Evolutionary conservation across 2,797 vertebrate species (phyloP).

Genomic region (Pogonophryne albipinna): DNA sequence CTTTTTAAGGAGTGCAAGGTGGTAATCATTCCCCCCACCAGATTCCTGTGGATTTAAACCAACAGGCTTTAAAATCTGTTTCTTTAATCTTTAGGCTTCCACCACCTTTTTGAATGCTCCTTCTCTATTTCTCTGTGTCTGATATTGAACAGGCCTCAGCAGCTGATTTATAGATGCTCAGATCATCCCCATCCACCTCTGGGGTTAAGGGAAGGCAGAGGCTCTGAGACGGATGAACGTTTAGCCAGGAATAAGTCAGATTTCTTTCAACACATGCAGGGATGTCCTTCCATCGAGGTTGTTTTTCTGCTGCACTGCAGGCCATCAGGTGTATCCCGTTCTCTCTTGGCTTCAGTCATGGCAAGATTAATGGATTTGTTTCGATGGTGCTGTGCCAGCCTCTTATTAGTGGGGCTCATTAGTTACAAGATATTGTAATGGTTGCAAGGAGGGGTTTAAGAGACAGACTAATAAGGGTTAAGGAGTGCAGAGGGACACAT

Average conservation of each 20-base stretch:
- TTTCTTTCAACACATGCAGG: slow-evolving; percentile 74
- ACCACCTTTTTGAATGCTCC: slow-evolving; percentile 60
- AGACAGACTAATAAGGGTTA: slow-evolving; percentile 46
- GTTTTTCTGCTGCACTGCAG: slow-evolving; percentile 44
- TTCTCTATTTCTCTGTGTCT: slow-evolving; percentile 62
- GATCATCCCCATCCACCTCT: slow-evolving; percentile 69
- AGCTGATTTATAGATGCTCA: slow-evolving; percentile 74
- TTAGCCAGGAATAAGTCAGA: slow-evolving; percentile 76
- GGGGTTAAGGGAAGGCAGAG: slow-evolving; percentile 73
- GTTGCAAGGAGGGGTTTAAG: not conserved
- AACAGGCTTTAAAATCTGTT: slow-evolving; percentile 52
- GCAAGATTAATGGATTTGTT: slow-evolving; percentile 43
- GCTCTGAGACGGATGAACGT: slow-evolving; percentile 60
- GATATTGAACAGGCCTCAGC: slow-evolving; percentile 73
- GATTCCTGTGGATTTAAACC: slow-evolving; percentile 52
- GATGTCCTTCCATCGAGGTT: slow-evolving; percentile 59
- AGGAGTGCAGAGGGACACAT: slow-evolving; percentile 49
- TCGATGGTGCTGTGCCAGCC: slow-evolving; percentile 62
- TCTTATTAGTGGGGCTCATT: slow-evolving; percentile 75
- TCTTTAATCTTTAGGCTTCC: slow-evolving; percentile 52
- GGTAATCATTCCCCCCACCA: slow-evolving; percentile 30
- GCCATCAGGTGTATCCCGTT: slow-evolving; percentile 70
- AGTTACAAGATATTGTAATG: slow-evolving; percentile 68
- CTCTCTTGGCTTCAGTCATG: slow-evolving; percentile 14
- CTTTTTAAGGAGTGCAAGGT: slow-evolving; percentile 9